Evolutionary conservation across 1,140 invertebrate genomes (phyloP).

Genomic region (Cecropterus lyciades): DNA sequence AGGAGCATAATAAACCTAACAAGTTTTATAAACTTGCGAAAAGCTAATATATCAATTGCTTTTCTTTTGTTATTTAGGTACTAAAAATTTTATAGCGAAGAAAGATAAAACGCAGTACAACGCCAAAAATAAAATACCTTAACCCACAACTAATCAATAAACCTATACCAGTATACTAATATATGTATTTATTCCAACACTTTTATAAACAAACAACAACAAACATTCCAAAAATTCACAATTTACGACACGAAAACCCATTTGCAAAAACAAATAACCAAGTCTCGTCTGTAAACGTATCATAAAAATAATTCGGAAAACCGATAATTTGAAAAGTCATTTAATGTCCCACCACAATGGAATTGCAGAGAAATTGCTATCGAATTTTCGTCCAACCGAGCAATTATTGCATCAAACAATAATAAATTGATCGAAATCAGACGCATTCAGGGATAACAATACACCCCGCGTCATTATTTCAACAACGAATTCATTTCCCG

Average conservation of each 20-base stretch:
- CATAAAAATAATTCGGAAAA: conserved; percentile 37
- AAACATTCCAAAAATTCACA: conserved; percentile 2
- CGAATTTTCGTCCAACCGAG: conserved; percentile 48
- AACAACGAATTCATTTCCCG: conserved; percentile 21
- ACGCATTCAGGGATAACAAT: conserved; percentile 41
- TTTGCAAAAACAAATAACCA: conserved; percentile 17
- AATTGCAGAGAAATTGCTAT: conserved; percentile 42
- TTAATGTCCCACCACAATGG: conserved; percentile 41
- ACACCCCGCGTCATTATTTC: conserved; percentile 33
- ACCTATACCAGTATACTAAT: too few relatives aligned
- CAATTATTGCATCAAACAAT: conserved; percentile 56
- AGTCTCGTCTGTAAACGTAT: conserved; percentile 21
- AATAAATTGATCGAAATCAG: conserved; percentile 58
- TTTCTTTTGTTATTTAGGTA: too few relatives aligned
- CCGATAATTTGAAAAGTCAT: conserved; percentile 39
- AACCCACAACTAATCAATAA: too few relatives aligned
- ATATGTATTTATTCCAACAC: neutral
- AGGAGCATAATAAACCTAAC: too few relatives aligned
- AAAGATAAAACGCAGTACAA: too few relatives aligned
- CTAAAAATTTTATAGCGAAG: too few relatives aligned
- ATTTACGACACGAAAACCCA: conserved; percentile 19
- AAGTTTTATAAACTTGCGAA: too few relatives aligned
- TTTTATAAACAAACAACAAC: neutral
- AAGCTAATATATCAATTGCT: too few relatives aligned
- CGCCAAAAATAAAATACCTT: too few relatives aligned